phyloP scores from a whole-genome alignment of 1,140 invertebrate species.

The Ephestia elutella region DNA sequence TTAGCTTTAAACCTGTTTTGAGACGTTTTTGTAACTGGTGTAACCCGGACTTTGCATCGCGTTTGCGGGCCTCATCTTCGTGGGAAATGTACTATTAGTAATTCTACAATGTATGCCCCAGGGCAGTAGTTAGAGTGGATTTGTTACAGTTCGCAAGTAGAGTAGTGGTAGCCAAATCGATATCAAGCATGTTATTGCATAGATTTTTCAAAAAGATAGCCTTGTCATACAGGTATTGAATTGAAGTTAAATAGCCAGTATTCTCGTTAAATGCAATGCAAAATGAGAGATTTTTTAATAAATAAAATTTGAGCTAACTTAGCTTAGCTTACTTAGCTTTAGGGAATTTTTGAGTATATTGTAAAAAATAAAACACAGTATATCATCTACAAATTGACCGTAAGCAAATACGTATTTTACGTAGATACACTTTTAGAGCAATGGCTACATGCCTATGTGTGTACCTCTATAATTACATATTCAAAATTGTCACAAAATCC shows the following conservation, averaged over 20 bases:
- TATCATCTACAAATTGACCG: too few relatives aligned
- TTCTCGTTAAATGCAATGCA: too few relatives aligned
- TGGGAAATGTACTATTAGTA: constrained; percentile 47
- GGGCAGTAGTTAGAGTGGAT: constrained; percentile 54
- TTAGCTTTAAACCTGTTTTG: constrained; percentile 59
- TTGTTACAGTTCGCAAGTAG: constrained; percentile 63
- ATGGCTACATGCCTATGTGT: too few relatives aligned
- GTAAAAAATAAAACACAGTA: too few relatives aligned
- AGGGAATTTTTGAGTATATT: not conserved
- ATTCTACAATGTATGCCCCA: constrained; percentile 27
- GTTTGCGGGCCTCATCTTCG: constrained; percentile 49
- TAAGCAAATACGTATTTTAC: too few relatives aligned
- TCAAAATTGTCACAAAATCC: too few relatives aligned
- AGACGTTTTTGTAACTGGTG: constrained; percentile 36
- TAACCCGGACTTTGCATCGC: constrained; percentile 18
- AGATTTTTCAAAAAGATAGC: not conserved
- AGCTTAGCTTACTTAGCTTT: too few relatives aligned
- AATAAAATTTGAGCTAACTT: too few relatives aligned
- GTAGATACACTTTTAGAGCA: too few relatives aligned
- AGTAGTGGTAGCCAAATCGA: constrained; percentile 63
- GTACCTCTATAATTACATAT: too few relatives aligned
- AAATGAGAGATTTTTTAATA: too few relatives aligned
- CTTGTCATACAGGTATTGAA: too few relatives aligned
- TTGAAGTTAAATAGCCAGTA: not conserved
- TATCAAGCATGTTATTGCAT: constrained; percentile 52